Evolutionary conservation across 64 coral and sea anemone genomes (phyloP), one percentile per base, ranked within the genome.

Genomic region (Stylophora pistillata): DNA sequence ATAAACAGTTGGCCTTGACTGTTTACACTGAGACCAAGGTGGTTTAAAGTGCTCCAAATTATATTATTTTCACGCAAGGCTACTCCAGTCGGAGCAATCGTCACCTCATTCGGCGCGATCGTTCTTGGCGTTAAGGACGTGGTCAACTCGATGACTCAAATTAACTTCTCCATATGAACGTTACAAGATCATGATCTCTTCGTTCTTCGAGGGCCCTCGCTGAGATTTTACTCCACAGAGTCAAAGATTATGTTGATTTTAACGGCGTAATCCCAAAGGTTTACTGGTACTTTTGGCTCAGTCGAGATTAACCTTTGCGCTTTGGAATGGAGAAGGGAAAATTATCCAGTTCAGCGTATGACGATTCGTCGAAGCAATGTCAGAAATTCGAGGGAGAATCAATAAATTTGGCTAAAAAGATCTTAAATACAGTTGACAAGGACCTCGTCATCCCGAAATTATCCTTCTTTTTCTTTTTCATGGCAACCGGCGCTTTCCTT

Each of bases 391-490:
- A 62, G 78, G 16, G 33, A 64, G 33, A 73, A 75, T 66, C n/a
- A n/a, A 28, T 73, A 28, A 77, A 73, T 34, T 71, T 72, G 58
- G 31, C 70, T 13, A 74, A 83, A 83, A 81, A 25, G 56, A 81
- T 89, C 9, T 88, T 74, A n/a, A 71, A 81, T 23, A 79, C 62
- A 13, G 61, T 96, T 26, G 89, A 96, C 68, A 89, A 54, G 30
- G 95, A 93, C 58, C 72, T 96, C 2, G 71, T 96, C 0, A 76
- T 96, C 9, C 95, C 95, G 13, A 96, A 96, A 72, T 29, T 96
- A 26, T 96, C 95, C 58, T 96, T 96, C 58, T 96, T 96, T 74
- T 96, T 96, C 34, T 96, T 87, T 27, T 96, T 93, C 59, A 96
- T 96, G 95, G 95, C 91, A 12, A 86, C 89, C 23, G 95, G 95